Conservation (phyloP, 2,888 invertebrate genomes). For the Aporophyla lueneburgensis region DNA sequence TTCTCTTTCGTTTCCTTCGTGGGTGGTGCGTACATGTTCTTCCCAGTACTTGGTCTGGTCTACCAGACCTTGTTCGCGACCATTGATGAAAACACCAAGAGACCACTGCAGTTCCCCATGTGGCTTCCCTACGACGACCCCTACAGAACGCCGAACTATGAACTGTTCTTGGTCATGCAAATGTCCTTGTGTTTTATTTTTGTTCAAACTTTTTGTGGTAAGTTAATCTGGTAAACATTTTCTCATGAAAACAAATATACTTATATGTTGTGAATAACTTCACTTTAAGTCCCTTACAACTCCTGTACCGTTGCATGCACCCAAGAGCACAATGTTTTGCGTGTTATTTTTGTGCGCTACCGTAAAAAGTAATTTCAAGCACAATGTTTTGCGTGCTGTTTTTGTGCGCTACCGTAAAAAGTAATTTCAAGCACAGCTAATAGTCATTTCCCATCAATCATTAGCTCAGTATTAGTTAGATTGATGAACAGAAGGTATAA, state of each 20-base stretch:
- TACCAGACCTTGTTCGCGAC: slow-evolving; percentile 77
- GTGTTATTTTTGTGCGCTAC: too few relatives aligned
- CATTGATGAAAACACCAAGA: slow-evolving; percentile 72
- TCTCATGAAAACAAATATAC: background rate
- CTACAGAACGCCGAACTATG: slow-evolving; percentile 81
- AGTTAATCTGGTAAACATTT: too few relatives aligned
- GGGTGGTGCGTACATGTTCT: slow-evolving; percentile 63
- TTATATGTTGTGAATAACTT: too few relatives aligned
- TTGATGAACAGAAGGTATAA: background rate
- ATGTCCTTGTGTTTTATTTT: slow-evolving; percentile 64
- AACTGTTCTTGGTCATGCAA: slow-evolving; percentile 75
- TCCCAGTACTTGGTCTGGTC: slow-evolving; percentile 69
- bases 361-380: background rate
- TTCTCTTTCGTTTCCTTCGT: slow-evolving; percentile 64
- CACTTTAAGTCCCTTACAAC: background rate
- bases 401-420: background rate
- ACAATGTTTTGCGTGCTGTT: too few relatives aligned
- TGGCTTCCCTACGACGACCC: slow-evolving; percentile 83
- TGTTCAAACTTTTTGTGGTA: slow-evolving; percentile 77
- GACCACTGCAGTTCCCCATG: slow-evolving; percentile 80
- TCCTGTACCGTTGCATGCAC: background rate
- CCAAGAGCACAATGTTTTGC: background rate
- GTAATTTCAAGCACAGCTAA: background rate
- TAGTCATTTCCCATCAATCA: background rate
- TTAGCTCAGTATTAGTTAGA: too few relatives aligned